Evolutionary conservation across 1,140 invertebrate genomes (phyloP).

Genomic region (Drosophila auraria): DNA sequence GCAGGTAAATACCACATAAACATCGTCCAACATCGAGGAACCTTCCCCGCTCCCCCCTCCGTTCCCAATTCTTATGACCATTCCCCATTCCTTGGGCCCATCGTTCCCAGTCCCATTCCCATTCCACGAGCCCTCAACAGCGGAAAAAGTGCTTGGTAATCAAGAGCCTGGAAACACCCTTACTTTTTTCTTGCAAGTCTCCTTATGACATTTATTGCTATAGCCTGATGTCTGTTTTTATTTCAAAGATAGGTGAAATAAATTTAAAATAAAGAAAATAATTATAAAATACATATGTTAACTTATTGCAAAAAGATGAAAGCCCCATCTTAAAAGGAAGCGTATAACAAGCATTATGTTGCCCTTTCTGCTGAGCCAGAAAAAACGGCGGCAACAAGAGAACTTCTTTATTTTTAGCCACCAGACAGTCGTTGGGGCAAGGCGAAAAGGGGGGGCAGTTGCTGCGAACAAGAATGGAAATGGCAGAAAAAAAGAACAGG

Average conservation of each 20-base stretch:
- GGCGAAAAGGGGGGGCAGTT: background rate
- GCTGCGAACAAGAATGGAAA: constrained; percentile 18
- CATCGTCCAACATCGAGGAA: constrained; percentile 9
- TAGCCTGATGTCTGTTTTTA: background rate
- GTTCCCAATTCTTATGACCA: constrained; percentile 12
- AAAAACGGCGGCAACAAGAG: constrained; percentile 37
- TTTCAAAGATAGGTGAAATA: background rate
- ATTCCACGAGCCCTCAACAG: constrained; percentile 15
- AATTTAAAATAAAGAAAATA: too few species aligned
- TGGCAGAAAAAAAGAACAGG: constrained; percentile 6
- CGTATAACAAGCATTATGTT: constrained; percentile 41
- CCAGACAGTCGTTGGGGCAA: constrained; percentile 1
- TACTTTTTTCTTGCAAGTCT: background rate
- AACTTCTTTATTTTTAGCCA: constrained; percentile 55
- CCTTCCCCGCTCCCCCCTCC: background rate
- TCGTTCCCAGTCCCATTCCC: constrained; percentile 18
- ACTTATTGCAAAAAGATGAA: accelerated
- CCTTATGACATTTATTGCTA: background rate
- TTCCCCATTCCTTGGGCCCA: constrained; percentile 40
- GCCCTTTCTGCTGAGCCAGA: constrained; percentile 50
- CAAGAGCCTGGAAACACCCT: constrained; percentile 11
- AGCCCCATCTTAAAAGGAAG: background rate
- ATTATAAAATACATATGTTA: background rate
- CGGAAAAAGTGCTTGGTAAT: background rate
- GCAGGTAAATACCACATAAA: constrained; percentile 45